Percentiles rank a stretch among this genome's conserved stretches.
phyloP scores from a whole-genome alignment of 2,113 vertebrate genomes.

The Xenus cinereus region DNA sequence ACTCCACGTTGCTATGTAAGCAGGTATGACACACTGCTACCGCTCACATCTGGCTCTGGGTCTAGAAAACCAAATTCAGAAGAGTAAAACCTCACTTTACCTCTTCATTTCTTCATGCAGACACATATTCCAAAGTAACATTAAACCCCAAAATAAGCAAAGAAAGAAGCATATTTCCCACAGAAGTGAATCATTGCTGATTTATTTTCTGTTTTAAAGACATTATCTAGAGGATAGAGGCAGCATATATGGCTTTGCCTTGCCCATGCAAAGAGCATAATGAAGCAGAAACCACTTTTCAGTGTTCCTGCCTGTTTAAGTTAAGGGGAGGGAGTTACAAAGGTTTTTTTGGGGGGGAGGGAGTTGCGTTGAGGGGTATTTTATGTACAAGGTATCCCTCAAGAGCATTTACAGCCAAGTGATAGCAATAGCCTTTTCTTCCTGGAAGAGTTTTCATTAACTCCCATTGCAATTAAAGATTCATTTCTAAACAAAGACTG shows the following conservation, averaged over 20 bases:
- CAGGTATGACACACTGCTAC: background rate
- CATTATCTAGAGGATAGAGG: background rate
- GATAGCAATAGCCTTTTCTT: background rate
- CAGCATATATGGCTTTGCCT: background rate
- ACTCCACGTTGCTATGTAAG: background rate
- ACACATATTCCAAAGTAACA: background rate
- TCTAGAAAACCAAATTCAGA: background rate
- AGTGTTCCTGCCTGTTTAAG: background rate
- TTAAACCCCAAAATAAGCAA: background rate
- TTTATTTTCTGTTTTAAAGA: background rate
- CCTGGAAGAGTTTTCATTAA: background rate
- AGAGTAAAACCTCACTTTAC: background rate
- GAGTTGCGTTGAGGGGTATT: background rate
- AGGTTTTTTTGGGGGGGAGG: background rate
- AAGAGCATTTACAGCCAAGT: background rate
- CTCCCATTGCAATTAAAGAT: background rate
- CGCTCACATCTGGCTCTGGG: background rate
- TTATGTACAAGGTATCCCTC: background rate
- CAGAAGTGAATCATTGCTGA: background rate
- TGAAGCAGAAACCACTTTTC: background rate
- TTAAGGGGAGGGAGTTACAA: background rate
- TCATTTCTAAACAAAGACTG: background rate
- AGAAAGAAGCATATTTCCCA: background rate
- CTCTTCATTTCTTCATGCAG: background rate
- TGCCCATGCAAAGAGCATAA: background rate